Evolutionary conservation across 2,113 vertebrate genomes (phyloP), one percentile per base, ranked within the genome.

Genomic region (Misgurnus mizolepis): DNA sequence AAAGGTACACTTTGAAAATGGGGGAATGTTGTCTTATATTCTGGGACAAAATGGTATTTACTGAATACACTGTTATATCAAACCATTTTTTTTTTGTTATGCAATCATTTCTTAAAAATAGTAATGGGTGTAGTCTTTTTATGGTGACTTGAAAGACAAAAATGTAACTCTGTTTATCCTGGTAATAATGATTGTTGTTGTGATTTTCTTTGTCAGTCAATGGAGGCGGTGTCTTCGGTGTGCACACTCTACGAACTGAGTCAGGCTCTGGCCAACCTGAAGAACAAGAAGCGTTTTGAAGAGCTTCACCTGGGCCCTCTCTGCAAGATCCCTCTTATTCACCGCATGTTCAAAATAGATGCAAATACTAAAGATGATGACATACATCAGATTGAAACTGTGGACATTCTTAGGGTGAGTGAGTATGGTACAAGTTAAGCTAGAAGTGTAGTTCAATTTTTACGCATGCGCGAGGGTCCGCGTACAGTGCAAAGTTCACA

Each of bases 281-380:
- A 94, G 87, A 83, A 92, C 89, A 94, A 93, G 88, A 92, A 91
- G 69, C 90, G 41, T 43, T 94, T 90, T 12, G 91, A 94, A 15
- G 93, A 94, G 80, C 90, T 94, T 43, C 88, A 90, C 82, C 83
- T 94, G 17, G 93, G 93, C 9, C 93, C 93, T 1, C 91, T 94
- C 60, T 94, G 93, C 87, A 93, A 92, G 80, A 82, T 92, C 2
- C 93, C 93, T 0, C n/a, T 91, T 1, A 70, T 94, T 73, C 89
- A 91, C 77, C 89, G 86, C 83, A 82, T 94, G 80, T 94, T 94
- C 78, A 90, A 86, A 88, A 90, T 93, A 0, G 89, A 92, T 80
- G 72, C 83, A 47, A 88, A 88, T 80, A 91, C 91, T 0, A 92
- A 89, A 81, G 93, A 94, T 22, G 93, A 94, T 3, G 93, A 94